Base-by-base conservation (phyloP, 1,140 invertebrate species). In the Drusus annulatus region DNA sequence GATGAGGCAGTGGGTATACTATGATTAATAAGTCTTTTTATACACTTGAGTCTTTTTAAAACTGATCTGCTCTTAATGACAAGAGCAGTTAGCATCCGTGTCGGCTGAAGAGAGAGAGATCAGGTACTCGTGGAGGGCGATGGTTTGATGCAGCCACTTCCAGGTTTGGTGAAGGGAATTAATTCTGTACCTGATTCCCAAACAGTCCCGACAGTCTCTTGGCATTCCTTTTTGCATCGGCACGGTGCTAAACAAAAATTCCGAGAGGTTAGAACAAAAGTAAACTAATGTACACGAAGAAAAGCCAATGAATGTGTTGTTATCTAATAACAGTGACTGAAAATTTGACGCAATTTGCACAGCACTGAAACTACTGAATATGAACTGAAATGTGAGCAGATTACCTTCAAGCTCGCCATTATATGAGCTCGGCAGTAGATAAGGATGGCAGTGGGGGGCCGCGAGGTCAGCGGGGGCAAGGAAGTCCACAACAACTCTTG, bases 141-240 rank as follows among this genome's bases (percentile, higher is more conserved):
- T 94, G 63, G 95, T 96, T 87, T 96, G 95, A 88, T 97, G 96
- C 86, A 97, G 89, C 96, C 96, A 96, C 95, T 96, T 96, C 93
- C 94, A 96, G 85, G 95, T 96, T 88, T 96, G 95, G 88, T 96
- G 95, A 87, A 96, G 92, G 88, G 91, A 91, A 88, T 94, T 95
- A 88, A 94, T 93, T 90, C 95, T 94, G 91, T 93, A 93, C 90
- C 95, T 93, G 89, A 96, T 94, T 91, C 93, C 94, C 91, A 96
- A 90, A 92, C 94, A 96, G 89, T 96, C 95, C 89, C 94, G 93
- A 87, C 91, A 93, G 89, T 93, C 92, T 90, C 92, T 94, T 93
- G 92, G 93, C 94, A 95, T 95, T 93, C 93, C 94, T 95, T 91
- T 89, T 91, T 91, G 91, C 74, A 80, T 79, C 74, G 71, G 80